phyloP scores from a whole-genome alignment of 2,797 vertebrate genomes.

The Mus caroli region DNA sequence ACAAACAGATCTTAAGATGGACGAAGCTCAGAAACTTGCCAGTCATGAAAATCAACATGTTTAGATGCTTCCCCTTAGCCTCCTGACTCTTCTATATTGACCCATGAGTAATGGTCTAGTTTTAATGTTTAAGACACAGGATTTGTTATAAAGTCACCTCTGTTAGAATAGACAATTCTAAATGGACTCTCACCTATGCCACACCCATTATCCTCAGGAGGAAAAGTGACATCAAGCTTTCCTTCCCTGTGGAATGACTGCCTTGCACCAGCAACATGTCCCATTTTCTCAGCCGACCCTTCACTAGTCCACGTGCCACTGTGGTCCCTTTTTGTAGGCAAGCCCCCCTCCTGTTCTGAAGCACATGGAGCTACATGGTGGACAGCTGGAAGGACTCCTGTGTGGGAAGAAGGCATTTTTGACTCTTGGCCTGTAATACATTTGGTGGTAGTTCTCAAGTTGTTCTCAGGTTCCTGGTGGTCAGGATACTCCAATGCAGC shows the following conservation, averaged over 20 bases:
- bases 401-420: conserved; percentile 69
- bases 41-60: neutral
- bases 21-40: neutral
- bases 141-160: neutral
- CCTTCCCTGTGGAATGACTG: conserved; percentile 53
- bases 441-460: conserved; percentile 37
- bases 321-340: conserved; percentile 15
- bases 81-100: neutral
- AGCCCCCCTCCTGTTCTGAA: conserved; percentile 31
- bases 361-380: neutral
- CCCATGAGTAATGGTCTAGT: neutral
- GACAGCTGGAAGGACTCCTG: conserved; percentile 29
- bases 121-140: neutral
- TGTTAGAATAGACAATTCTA: neutral
- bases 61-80: neutral
- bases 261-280: neutral
- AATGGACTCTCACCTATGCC: conserved; percentile 84
- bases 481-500: conserved; percentile 5
- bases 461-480: conserved; percentile 3
- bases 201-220: conserved; percentile 65
- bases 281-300: conserved; percentile 24
- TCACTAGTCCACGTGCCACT: neutral
- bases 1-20: neutral
- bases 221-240: conserved; percentile 36
- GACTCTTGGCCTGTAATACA: conserved; percentile 55